Evolutionary conservation across 2,888 invertebrate species (phyloP).

Genomic region (Ypsolopha scabrella): DNA sequence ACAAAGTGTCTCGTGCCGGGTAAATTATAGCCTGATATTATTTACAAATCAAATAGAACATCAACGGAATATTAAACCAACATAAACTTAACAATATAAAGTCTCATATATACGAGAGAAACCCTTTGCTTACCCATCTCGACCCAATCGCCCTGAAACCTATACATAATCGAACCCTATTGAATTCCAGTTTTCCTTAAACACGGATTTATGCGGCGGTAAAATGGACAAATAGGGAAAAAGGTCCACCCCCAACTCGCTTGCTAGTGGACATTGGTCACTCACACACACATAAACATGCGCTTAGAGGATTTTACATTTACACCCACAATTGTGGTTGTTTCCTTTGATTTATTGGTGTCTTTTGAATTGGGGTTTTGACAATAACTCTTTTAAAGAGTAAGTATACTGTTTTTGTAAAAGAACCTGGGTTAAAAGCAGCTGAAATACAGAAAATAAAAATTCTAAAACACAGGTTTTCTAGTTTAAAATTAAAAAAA

Average conservation of each 20-base stretch:
- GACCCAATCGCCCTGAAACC: constrained; percentile 14
- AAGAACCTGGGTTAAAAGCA: too few relatives aligned
- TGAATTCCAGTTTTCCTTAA: constrained; percentile 28
- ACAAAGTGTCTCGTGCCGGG: too few relatives aligned
- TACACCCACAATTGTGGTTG: background rate
- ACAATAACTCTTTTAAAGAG: too few relatives aligned
- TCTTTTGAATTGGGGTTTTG: too few relatives aligned
- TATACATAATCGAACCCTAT: constrained; percentile 40
- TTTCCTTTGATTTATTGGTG: background rate
- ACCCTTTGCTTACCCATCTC: constrained; percentile 14
- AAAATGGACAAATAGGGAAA: constrained; percentile 18
- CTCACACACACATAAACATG: constrained; percentile 2
- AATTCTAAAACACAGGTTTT: too few relatives aligned
- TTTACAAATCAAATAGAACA: too few relatives aligned
- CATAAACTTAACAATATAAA: too few relatives aligned
- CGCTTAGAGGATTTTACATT: background rate
- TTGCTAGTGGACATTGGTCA: constrained; percentile 61
- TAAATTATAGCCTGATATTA: too few relatives aligned
- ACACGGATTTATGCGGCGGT: constrained; percentile 18
- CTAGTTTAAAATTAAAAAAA: too few relatives aligned
- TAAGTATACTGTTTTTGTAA: too few relatives aligned
- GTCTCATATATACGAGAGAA: background rate
- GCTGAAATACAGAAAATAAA: too few relatives aligned
- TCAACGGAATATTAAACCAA: too few relatives aligned
- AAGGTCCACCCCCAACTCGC: constrained; percentile 47